Base-by-base conservation (phyloP, 2,888 invertebrate species). In the Drosophila anomalipes region DNA sequence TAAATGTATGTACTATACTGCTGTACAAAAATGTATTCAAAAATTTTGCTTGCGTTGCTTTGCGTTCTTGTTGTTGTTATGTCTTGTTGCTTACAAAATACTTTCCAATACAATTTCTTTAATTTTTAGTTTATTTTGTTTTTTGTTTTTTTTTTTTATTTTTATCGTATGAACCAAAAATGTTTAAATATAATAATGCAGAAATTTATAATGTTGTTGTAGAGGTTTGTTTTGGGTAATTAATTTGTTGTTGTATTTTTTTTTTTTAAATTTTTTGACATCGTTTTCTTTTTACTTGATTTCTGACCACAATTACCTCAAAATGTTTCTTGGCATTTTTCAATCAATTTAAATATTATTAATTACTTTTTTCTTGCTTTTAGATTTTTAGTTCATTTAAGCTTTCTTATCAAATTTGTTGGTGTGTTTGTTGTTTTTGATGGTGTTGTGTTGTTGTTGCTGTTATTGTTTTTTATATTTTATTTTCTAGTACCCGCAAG, bases 401-500 rank as follows among this genome's bases (percentile, higher is more conserved):
- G 86, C 65, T 85, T 71, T 74, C 70, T 68, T 90, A 88, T 80
- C 77, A 72, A 82, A 82, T 83, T 79, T 72, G 69, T 79, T 82
- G 79, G 53, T 81, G 78, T 74, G 63, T 71, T 79, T 54, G 67
- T 76, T 71, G 69, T 79, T 82, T 73, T 77, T 89, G 81, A 71
- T 81, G 81, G 65, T 82, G 86, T 70, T 76, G 60, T 74, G 64
- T 78, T 79, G 73, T 70, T 82, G 77, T 60, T 70, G 62, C 74
- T 79, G 86, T 68, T 64, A 67, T 74, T 57, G 82, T 81, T 92
- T 76, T 79, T 89, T 70, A 70, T 70, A 76, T 57, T 85, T 82
- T 93, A 92, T 92, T 92, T 90, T 96, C 96, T 98, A 98, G 96
- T 97, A 98, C 96, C 98, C 97, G 96, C 97, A 98, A 95, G 96